A percentile compares a stretch with the other conserved stretches of the same genome.
These are phyloP conservation scores for Dyspetes luteomarginatus DNA, from an alignment of 2,888 invertebrate species.

Conservation along the genomic window DNA sequence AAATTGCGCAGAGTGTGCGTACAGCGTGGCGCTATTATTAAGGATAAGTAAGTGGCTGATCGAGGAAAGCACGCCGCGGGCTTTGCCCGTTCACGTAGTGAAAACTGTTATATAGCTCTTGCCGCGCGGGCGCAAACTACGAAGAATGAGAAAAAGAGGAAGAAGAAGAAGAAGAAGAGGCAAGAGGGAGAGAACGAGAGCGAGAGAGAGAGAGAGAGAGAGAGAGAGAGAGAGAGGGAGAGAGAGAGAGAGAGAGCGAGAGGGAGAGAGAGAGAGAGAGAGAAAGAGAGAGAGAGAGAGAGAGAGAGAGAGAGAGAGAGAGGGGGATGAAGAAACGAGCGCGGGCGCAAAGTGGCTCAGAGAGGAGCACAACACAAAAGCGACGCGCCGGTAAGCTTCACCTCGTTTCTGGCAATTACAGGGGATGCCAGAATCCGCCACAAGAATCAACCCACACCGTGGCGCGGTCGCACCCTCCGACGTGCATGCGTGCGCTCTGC, in stretches of 20 bases:
- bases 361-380: conserved; percentile 61
- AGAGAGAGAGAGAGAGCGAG: conserved; percentile 7
- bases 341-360: conserved; percentile 51
- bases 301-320: conserved; percentile 26
- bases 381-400: conserved; percentile 76
- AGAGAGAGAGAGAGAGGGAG: conserved; percentile 12
- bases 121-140: conserved; percentile 35
- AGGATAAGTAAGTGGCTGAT: conserved; percentile 52
- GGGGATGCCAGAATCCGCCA: conserved; percentile 82
- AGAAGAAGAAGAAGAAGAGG: neutral
- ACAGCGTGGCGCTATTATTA: conserved; percentile 55
- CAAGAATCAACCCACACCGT: conserved; percentile 80
- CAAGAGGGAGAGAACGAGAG: conserved; percentile 12
- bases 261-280: neutral
- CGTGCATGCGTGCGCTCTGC: conserved; percentile 62
- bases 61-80: conserved; percentile 52
- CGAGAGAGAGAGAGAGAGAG: conserved; percentile 37
- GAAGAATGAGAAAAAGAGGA: conserved; percentile 2
- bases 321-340: conserved; percentile 25
- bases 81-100: conserved; percentile 18
- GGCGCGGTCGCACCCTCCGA: conserved; percentile 66
- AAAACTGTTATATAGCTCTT: conserved; percentile 30
- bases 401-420: conserved; percentile 82
- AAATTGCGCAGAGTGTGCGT: conserved; percentile 33
- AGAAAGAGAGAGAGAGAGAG: conserved; percentile 25